A percentile compares a stretch with the other conserved stretches of the same genome.
Evolutionary conservation across 2,888 invertebrate genomes (phyloP).

Genomic region (Noctua comes): DNA sequence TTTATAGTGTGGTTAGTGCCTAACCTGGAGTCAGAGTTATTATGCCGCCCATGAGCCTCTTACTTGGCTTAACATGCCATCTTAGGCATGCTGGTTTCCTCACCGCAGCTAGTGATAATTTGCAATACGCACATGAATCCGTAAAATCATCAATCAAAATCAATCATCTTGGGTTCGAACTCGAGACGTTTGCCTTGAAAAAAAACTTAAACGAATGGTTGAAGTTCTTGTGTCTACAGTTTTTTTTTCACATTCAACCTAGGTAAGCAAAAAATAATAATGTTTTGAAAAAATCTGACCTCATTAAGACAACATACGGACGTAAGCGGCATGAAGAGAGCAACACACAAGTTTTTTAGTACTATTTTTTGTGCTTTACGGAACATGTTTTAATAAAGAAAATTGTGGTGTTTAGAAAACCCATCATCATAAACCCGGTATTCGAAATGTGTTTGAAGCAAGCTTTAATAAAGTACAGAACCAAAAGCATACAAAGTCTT

Average conservation of each 20-base stretch:
- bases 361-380: not conserved
- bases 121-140: too few relatives aligned
- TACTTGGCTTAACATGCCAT: too few relatives aligned
- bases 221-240: not conserved
- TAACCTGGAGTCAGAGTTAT: too few relatives aligned
- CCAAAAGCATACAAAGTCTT: not conserved
- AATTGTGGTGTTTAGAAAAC: not conserved
- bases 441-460: constrained; percentile 4
- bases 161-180: too few relatives aligned
- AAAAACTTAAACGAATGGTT: not conserved
- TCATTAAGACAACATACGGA: constrained; percentile 19
- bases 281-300: not conserved
- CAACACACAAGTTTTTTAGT: not conserved
- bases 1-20: too few relatives aligned
- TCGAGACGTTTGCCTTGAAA: too few relatives aligned
- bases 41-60: too few relatives aligned
- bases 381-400: constrained; percentile 6
- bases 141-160: too few relatives aligned
- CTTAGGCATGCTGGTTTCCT: too few relatives aligned
- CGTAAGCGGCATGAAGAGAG: not conserved
- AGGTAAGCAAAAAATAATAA: not conserved
- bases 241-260: not conserved
- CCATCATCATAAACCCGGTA: not conserved
- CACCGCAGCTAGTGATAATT: too few relatives aligned
- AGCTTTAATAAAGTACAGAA: not conserved